These are phyloP conservation scores for Aphelenchoides besseyi DNA, from an alignment of 1,140 invertebrate species.

Conservation along the genomic window DNA sequence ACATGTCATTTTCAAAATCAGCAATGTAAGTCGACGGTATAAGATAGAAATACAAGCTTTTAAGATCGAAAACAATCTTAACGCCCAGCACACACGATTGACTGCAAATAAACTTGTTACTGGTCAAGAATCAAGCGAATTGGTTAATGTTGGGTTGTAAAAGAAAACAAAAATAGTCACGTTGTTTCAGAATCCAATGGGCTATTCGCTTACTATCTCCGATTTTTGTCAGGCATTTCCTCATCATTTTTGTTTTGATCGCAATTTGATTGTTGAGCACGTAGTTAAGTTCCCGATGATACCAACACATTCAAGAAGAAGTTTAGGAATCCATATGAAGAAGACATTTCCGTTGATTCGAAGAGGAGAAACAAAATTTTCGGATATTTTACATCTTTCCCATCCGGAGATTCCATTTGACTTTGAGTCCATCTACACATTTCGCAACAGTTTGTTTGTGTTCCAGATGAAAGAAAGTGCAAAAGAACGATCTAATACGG, in stretches of 20 bases:
- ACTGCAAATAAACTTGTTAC: conserved; percentile 4
- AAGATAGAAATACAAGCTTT: background rate
- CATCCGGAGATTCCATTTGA: conserved; percentile 64
- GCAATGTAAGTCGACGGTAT: conserved; percentile 43
- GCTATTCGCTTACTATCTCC: conserved; percentile 21
- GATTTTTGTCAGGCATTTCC: conserved; percentile 63
- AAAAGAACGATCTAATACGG: background rate
- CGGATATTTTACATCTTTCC: conserved; percentile 60
- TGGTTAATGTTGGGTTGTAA: conserved; percentile 1
- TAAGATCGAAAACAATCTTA: background rate
- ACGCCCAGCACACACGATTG: background rate
- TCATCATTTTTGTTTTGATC: conserved; percentile 65
- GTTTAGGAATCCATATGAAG: conserved; percentile 45
- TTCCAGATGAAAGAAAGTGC: conserved; percentile 36
- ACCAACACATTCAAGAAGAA: background rate
- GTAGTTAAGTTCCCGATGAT: conserved; percentile 47
- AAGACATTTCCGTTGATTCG: conserved; percentile 34
- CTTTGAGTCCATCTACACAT: conserved; percentile 61
- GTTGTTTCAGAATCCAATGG: conserved; percentile 24
- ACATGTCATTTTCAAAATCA: conserved; percentile 57
- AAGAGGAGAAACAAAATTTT: conserved; percentile 50
- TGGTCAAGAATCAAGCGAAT: background rate
- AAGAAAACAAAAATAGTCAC: background rate
- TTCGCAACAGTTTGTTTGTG: conserved; percentile 48
- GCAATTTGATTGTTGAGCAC: conserved; percentile 61